phyloP scores from a whole-genome alignment of 53 echinoderm and acorn worm genomes.

The Paracentrotus lividus region DNA sequence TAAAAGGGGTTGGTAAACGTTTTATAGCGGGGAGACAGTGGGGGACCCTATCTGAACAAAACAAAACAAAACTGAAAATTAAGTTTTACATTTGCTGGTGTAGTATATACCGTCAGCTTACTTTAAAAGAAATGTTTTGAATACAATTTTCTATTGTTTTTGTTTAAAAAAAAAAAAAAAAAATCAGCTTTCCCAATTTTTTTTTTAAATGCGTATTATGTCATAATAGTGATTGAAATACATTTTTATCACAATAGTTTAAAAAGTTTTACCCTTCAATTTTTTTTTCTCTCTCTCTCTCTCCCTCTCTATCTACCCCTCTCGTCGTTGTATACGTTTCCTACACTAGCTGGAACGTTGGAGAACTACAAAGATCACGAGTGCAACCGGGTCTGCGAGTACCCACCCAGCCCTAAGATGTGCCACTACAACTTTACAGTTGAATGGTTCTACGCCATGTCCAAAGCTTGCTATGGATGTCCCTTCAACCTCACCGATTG shows the following conservation, averaged over 20 bases:
- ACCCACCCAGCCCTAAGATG: constrained; percentile 65
- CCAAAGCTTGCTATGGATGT: constrained; percentile 75
- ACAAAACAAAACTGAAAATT: too few relatives aligned
- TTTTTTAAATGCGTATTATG: too few relatives aligned
- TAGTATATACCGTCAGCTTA: too few relatives aligned
- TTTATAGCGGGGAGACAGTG: too few relatives aligned
- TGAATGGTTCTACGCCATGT: constrained; percentile 86
- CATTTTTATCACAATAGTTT: too few relatives aligned
- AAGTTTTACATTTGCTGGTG: too few relatives aligned
- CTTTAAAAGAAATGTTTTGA: neutral
- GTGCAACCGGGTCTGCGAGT: constrained; percentile 83
- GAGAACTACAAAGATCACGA: constrained; percentile 63
- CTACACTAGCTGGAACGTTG: neutral
- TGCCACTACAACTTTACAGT: constrained; percentile 80
- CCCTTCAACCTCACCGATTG: constrained; percentile 78
- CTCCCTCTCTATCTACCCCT: neutral
- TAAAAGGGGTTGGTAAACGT: too few relatives aligned
- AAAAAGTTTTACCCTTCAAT: neutral
- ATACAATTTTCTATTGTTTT: neutral
- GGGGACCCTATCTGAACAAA: too few relatives aligned
- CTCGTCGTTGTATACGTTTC: neutral
- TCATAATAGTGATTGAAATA: too few relatives aligned
- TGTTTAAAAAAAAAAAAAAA: too few relatives aligned
- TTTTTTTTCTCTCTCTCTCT: neutral
- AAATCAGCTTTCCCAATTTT: too few relatives aligned